Percentiles rank a stretch among this genome's conserved stretches.
These are phyloP conservation scores for Sigmodon hispidus DNA, from an alignment of 2,113 vertebrate species.

Conservation along the genomic window DNA sequence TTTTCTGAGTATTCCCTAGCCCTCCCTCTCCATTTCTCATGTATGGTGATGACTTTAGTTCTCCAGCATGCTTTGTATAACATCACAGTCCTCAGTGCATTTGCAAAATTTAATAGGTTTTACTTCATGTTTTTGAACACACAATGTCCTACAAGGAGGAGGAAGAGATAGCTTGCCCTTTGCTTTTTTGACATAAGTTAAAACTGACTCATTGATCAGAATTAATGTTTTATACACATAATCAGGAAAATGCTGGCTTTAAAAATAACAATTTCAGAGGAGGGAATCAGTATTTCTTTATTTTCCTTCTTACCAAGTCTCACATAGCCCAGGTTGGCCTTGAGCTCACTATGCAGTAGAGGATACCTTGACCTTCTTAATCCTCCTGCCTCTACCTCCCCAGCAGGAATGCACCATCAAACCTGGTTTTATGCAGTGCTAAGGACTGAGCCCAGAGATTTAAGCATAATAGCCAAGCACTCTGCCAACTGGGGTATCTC, in stretches of 20 bases:
- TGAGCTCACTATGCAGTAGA: not conserved
- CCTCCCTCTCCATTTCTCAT: not conserved
- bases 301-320: not conserved
- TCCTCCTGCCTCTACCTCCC: not conserved
- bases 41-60: not conserved
- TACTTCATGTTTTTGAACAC: not conserved
- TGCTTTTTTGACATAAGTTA: not conserved
- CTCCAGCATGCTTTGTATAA: not conserved
- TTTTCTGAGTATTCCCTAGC: not conserved
- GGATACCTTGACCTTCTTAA: not conserved
- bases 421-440: not conserved
- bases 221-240: not conserved
- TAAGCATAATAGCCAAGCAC: not conserved
- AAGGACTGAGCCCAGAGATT: not conserved
- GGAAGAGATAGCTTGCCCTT: not conserved
- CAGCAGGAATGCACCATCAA: not conserved
- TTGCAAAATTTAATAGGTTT: not conserved
- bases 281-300: not conserved
- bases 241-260: not conserved
- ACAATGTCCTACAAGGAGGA: not conserved
- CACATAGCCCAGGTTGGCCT: not conserved
- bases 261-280: slow-evolving; percentile 23
- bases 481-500: not conserved
- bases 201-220: not conserved
- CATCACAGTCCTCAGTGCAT: not conserved